Base-by-base conservation (phyloP, 2,113 vertebrate species). In the Ceyx cyanopectus region DNA sequence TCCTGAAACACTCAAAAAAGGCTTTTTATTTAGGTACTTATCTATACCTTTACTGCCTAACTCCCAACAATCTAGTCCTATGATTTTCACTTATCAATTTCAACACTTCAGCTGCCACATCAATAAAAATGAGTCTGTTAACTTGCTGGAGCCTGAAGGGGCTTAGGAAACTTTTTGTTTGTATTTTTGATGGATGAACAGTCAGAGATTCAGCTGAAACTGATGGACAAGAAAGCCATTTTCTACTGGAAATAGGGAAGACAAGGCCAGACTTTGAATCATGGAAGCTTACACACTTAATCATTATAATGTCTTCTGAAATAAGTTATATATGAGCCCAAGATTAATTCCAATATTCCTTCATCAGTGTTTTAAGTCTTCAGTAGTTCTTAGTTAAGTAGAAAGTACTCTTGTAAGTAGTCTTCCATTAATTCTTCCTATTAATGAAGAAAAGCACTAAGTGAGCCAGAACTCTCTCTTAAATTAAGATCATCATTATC, bases 401-500 rank as follows among this genome's bases (percentile, higher is more conserved):
- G 16, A 10, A 89, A 92, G 83, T 54, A 66, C 56, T 81, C 60
- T 21, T 30, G n/a, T 83, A 81, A 72, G 57, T 50, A 67, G 53
- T 58, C 41, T 78, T 46, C 19, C 74, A 89, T 75, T 81, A 91
- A 69, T 81, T 69, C 37, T 87, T 79, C 41, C 82, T 53, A 60
- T 74, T 81, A 86, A 75, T 65, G 70, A 75, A 56, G 68, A 46
- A 74, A 86, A 79, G 75, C 41, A 45, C 29, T 37, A 19, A 56
- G 62, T 13, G n/a, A 91, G 65, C 66, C 75, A 63, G 57, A 84
- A 75, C 21, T 50, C 40, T 46, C 58, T 77, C 69, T 70, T 83
- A 77, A 70, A 65, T 85, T 80, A 92, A 84, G 77, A 87, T 51
- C 88, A 92, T 70, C 4, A 65, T 92, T 93, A 73, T 46, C 79